These are phyloP conservation scores for Mellivora capensis DNA, from an alignment of 2,113 vertebrate species.

Conservation along the genomic window DNA sequence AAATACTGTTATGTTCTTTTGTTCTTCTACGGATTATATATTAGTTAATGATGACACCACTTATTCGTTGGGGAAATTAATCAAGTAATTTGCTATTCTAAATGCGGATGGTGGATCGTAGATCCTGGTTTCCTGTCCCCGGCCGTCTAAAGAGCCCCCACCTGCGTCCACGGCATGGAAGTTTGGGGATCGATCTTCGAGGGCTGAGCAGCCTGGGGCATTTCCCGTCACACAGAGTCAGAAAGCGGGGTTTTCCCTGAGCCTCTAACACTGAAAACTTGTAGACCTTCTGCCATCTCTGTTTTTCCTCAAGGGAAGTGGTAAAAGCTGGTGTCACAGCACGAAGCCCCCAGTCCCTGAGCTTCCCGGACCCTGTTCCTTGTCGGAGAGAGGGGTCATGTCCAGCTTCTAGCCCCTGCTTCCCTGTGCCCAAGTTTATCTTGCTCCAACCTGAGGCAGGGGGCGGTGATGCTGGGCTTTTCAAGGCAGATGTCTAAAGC, in stretches of 20 bases:
- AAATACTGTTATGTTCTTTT: neutral
- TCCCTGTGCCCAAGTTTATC: rapidly evolving
- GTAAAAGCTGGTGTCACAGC: too few relatives aligned
- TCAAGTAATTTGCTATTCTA: conserved; percentile 27
- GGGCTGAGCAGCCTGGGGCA: neutral
- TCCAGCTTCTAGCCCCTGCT: neutral
- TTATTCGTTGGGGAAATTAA: neutral
- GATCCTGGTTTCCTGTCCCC: neutral
- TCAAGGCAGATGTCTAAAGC: neutral
- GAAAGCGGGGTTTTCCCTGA: conserved; percentile 25
- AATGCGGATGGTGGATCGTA: conserved; percentile 13
- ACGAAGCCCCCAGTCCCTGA: neutral
- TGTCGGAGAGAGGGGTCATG: rapidly evolving
- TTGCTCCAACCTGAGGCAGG: neutral
- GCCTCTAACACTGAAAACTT: neutral
- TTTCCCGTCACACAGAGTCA: conserved; percentile 62
- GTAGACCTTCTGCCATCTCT: neutral
- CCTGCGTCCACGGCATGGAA: neutral
- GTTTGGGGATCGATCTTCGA: conserved; percentile 32
- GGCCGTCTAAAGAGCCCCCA: neutral
- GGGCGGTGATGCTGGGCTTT: neutral
- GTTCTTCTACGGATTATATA: neutral
- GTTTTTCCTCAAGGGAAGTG: neutral
- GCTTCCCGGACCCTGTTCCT: neutral
- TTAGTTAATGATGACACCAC: neutral